A percentile compares a stretch with the other conserved stretches of the same genome.
phyloP scores from a whole-genome alignment of 1,140 invertebrate genomes.

The Cyclargus thomasi region DNA sequence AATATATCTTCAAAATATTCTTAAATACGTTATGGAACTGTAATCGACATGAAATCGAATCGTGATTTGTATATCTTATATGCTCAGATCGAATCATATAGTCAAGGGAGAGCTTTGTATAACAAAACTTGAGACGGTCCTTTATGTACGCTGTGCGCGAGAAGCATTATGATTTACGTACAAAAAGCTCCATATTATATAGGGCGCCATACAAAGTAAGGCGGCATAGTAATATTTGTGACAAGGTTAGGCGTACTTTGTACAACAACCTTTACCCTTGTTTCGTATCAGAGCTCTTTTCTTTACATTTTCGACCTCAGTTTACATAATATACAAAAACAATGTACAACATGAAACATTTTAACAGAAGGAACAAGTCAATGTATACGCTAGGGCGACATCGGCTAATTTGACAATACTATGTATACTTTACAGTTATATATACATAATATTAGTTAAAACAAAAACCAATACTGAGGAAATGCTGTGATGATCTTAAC shows the following conservation, averaged over 20 bases:
- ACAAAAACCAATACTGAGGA: background rate
- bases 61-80: slow-evolving; percentile 13
- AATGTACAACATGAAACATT: slow-evolving; percentile 5
- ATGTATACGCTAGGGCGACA: background rate
- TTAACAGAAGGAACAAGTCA: background rate
- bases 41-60: slow-evolving; percentile 31
- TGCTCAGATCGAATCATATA: background rate
- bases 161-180: too few relatives aligned
- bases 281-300: too few relatives aligned
- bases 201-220: too few relatives aligned
- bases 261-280: too few relatives aligned
- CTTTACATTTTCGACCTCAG: too few relatives aligned
- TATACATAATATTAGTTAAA: background rate
- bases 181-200: too few relatives aligned
- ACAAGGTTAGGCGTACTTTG: too few relatives aligned
- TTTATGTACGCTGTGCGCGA: too few relatives aligned
- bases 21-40: slow-evolving; percentile 55
- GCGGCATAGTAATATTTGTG: too few relatives aligned
- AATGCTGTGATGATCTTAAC: background rate
- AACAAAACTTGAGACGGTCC: background rate
- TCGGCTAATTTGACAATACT: background rate
- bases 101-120: background rate
- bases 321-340: background rate
- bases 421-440: background rate
- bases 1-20: slow-evolving; percentile 64